Base-by-base conservation (phyloP, 2,888 invertebrate genomes). In the Portevinia maculata region DNA sequence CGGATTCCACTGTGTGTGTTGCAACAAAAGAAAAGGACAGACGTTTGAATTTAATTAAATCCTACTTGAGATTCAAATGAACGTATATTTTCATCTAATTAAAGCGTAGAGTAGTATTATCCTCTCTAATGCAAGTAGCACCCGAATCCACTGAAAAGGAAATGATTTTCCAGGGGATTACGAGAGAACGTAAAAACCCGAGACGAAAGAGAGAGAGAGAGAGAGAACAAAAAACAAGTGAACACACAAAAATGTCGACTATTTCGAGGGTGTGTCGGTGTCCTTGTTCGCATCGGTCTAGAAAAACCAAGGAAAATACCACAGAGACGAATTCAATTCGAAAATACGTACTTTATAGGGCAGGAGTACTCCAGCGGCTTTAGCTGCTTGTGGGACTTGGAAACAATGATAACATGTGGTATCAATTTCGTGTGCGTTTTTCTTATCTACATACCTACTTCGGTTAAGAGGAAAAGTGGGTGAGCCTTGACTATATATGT, bases 11-110 rank as follows among this genome's bases (percentile, higher is more conserved):
- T 46, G 28, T 30, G 17, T 30, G 1, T 15, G 39, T 39, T 70
- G 75, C 62, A 70, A 81, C 76, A 71, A 76, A 83, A 62, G 64
- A 30, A 74, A 59, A 62, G 78, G 76, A 83, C 83, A 76, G 83
- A 71, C 83, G 67, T 83, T 83, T 78, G 83, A 83, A 83, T 83
- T 83, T 83, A 83, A 83, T 83, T 83, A 83, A 83, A 83, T 83
- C 83, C 78, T 78, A 83, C 83, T 83, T 83, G 71, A 83, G 83
- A 83, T 83, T 83, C 83, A 78, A 83, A 78, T 83, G 78, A 78
- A 83, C 57, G 83, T 83, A 73, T 83, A 83, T 83, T 67, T 83
- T 83, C 55, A 78, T 83, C 83, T 83, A 83, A 83, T 83, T 83
- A 83, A 76, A 83, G 55, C 60, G 59, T 52, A 57, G 67, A 74